phyloP scores from a whole-genome alignment of 2,888 invertebrate species.

The Mesorhabditis spiculigera region DNA sequence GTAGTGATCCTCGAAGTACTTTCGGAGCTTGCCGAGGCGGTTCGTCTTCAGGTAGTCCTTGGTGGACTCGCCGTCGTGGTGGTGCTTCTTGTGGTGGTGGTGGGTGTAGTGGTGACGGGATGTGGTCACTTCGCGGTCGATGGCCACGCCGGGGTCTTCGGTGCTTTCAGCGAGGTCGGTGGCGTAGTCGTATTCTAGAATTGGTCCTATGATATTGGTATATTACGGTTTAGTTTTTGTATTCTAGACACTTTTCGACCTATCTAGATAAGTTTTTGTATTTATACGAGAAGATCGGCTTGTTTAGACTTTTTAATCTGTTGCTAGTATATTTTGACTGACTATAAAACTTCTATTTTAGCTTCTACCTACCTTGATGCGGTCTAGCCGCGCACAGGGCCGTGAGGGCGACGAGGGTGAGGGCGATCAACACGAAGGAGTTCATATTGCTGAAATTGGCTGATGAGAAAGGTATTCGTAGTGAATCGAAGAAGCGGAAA shows the following conservation, averaged over 20 bases:
- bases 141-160: background rate
- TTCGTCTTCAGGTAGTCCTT: constrained; percentile 1
- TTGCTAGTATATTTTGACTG: background rate
- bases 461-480: background rate
- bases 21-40: constrained; percentile 1
- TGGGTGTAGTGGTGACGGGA: background rate
- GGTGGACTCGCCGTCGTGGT: background rate
- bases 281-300: background rate
- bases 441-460: background rate
- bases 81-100: constrained; percentile 6
- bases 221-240: no score
- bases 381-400: background rate
- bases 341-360: constrained; percentile 1
- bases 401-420: background rate
- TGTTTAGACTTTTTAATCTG: constrained; percentile 4
- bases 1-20: constrained; percentile 6
- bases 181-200: background rate
- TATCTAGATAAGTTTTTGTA: no score
- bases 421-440: constrained; percentile 3
- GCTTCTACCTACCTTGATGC: background rate
- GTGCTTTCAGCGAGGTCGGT: background rate
- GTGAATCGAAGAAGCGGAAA: no score
- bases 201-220: no score
- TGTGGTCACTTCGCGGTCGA: background rate
- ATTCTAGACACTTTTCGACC: no score